phyloP scores from a whole-genome alignment of 2,797 vertebrate genomes.

The Champsocephalus gunnari region DNA sequence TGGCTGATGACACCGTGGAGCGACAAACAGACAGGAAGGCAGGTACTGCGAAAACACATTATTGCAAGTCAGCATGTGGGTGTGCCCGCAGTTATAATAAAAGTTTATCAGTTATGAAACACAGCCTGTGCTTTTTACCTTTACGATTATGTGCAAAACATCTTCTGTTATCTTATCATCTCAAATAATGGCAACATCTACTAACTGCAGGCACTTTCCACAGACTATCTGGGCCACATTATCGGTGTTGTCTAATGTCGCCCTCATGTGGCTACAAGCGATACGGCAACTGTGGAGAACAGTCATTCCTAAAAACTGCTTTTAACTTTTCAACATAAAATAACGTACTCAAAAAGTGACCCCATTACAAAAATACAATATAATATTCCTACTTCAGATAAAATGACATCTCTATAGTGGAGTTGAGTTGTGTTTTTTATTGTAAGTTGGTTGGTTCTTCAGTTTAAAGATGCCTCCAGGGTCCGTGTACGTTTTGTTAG shows the following conservation, averaged over 20 bases:
- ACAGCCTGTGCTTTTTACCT: not conserved
- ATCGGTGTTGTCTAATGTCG: conserved; percentile 25
- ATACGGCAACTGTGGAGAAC: not conserved
- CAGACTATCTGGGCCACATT: conserved; percentile 10
- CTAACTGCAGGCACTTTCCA: conserved; percentile 1
- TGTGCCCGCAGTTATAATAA: not conserved
- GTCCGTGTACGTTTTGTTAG: too few relatives aligned
- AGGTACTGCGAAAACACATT: not conserved
- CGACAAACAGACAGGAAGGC: conserved; percentile 1
- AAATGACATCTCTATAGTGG: not conserved
- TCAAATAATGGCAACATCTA: conserved; percentile 10
- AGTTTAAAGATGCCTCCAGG: not conserved
- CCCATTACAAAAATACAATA: not conserved
- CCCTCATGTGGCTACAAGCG: conserved; percentile 53
- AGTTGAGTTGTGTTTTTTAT: not conserved
- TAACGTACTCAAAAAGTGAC: not conserved
- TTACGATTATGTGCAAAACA: conserved; percentile 3
- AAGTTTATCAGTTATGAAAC: not conserved
- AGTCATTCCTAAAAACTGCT: not conserved
- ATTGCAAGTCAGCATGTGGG: not conserved
- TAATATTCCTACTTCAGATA: not conserved
- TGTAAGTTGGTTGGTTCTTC: conserved; percentile 12
- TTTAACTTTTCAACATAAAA: not conserved
- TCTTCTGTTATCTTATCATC: too few relatives aligned
- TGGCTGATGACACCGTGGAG: not conserved